Base-by-base conservation (phyloP, 2,797 vertebrate genomes). In the Loris lydekkerianus region DNA sequence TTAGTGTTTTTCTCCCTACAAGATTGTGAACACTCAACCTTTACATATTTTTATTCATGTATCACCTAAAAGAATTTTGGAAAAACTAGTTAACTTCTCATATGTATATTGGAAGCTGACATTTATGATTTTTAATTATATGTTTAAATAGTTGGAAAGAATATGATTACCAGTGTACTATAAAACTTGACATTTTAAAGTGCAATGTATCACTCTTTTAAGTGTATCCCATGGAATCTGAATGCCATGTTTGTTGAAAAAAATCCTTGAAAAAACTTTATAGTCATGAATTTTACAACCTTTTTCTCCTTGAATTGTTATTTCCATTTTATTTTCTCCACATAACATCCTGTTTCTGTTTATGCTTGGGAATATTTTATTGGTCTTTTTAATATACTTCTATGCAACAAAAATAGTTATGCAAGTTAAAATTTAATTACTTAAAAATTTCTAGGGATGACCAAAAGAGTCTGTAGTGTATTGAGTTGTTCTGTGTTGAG, bases 121-220 rank as follows among this genome's bases (percentile, higher is more conserved):
- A 60, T 70, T 53, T 84, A 7, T 89, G 81, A 61, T 56, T 95
- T 77, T 91, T 93, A 77, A 81, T 77, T 60, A 9, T 95, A 81
- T 85, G 15, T 92, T 93, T 77, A 89, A 89, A 78, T 89, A 73
- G 49, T 93, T 95, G 43, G 31, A 91, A 83, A 95, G 43, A 73
- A 53, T 89, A 37, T 89, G 60, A 49, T 91, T 90, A 92, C 63
- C 43, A 94, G 58, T 37, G 31, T 76, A 86, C 43, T 88, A 37
- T 92, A 93, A 97, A 96, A 90, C 76, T 87, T 94, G 88, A 80
- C 82, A 78, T 93, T 77, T 94, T 94, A 67, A 87, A 92, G 25
- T 76, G 31, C 73, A 95, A 40, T 37, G 67, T 96, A 78, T 95
- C 49, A 70, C 40, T 83, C 75, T 88, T 94, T 96, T 85, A 86